Evolutionary conservation across 2,888 invertebrate genomes (phyloP), one percentile per base, ranked within the genome.

Genomic region (Philhelius pedissequus): DNA sequence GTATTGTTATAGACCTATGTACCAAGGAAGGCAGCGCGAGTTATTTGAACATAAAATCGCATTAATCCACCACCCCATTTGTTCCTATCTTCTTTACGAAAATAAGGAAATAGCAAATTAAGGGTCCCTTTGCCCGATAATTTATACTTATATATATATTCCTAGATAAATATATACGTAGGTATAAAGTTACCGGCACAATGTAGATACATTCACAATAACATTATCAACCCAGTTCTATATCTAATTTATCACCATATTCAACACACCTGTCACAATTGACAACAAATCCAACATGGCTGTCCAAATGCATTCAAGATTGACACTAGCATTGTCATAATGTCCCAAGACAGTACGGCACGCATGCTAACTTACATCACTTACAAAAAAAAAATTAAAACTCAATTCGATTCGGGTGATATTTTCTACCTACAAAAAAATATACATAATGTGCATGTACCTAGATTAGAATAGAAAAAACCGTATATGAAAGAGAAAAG

Each of bases 301-400:
- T 58, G 62, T 18, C 38, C 15, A n/a, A 58, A 58, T 43, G 30
- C 11, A 45, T 48, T 9, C 20, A n/a, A 11, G 3, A 22, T 40
- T 40, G 22, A 43, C 43, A n/a, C 20, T 25, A 32, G 38, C 0
- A 35, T 38, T 68, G 35, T 35, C 18, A 30, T 1, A 56, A 4
- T 43, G n/a, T 48, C 64, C 48, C 22, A 48, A 64, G 38, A 27
- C 13, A 71, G 64, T 27, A 35, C 45, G 22, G 54, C 68, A 69
- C 74, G 77, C 82, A 82, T 71, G 70, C 40, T 58, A 58, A 60
- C 35, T 77, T 54, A 60, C n/a, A 77, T 58, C n/a, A 64, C 56
- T 27, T 32, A 54, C 13, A 56, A 25, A 56, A 32, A 45, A 54
- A 13, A 43, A 32, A 11, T 8, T 9, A 25, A 77, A 68, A 52